Base-by-base conservation (phyloP, 1,140 invertebrate genomes). In the Vollenhovia emeryi region DNA sequence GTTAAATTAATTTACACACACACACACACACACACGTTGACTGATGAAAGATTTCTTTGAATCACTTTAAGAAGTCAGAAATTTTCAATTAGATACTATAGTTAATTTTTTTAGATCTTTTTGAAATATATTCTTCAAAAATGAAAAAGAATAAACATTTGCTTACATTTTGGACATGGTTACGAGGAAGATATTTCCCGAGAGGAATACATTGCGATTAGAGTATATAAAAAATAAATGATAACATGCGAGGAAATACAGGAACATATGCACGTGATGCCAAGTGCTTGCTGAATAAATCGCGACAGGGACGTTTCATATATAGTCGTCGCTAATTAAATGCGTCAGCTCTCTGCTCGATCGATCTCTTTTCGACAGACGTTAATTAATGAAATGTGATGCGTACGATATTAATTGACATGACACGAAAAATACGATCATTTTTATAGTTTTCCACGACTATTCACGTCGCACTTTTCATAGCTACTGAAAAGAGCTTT, bases 321-420 rank as follows among this genome's bases (percentile, higher is more conserved):
- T 48, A 8, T 62, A 43, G 15, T 30, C 62, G 24, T 71, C 64
- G 36, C 33, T 80, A 80, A 69, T 80, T 71, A 71, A 80, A 80
- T 57, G 78, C 78, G 36, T 69, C 36, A 33, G 9, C 36, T 69
- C 43, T 50, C 64, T 66, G 48, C 11, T 7, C 24, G 48, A 64
- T 78, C 11, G 18, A 71, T 80, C 64, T 80, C 27, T 55, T 71
- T 24, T 18, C 48, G 64, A 79, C 21, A 5, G 60, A 71, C 36
- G 33, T 55, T 80, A 71, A 80, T 80, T 80, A 80, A 80, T 69
- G 50, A 80, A 36, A 80, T 55, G 24, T 24, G 24, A 24, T 50
- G 33, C 33, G 30, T 30, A 33, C 24, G 36, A 66, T 55, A 43
- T 24, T 71, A 71, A 69, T 80, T 80, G 21, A 69, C 15, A 80